phyloP scores from a whole-genome alignment of 2,797 vertebrate species.

The Sternarchorhynchus goeldii region DNA sequence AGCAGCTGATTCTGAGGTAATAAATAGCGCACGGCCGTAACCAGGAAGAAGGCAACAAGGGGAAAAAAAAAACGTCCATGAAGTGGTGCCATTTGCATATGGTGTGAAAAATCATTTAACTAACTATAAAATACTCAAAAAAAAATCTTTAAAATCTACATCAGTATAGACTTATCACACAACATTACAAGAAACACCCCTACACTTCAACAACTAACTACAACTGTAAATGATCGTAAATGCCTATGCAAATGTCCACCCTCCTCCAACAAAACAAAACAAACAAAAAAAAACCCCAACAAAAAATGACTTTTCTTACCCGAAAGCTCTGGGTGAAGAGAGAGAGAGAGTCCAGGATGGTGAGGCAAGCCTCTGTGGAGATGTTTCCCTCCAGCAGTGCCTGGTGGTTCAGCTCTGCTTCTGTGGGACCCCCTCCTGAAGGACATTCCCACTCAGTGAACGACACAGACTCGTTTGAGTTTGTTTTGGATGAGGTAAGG shows the following conservation, averaged over 20 bases:
- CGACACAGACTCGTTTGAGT: not conserved
- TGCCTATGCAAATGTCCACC: no score
- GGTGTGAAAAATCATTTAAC: no score
- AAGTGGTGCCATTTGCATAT: no score
- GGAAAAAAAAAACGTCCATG: not conserved
- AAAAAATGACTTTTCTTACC: constrained; percentile 68
- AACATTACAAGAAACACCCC: no score
- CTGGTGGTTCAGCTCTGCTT: constrained; percentile 91
- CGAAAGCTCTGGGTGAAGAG: constrained; percentile 92
- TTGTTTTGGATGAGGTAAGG: not conserved
- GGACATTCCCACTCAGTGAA: constrained; percentile 32
- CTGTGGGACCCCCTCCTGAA: constrained; percentile 81
- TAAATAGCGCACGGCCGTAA: no score
- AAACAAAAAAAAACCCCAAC: not conserved
- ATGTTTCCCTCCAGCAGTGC: constrained; percentile 91
- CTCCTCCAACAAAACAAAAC: not conserved
- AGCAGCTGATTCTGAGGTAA: constrained; percentile 85
- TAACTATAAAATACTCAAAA: no score
- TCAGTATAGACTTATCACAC: no score
- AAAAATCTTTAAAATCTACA: no score
- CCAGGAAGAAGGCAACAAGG: not conserved
- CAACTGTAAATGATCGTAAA: no score
- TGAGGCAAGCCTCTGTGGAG: constrained; percentile 88
- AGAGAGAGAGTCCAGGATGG: constrained; percentile 88
- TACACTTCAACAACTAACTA: no score